Conservation (phyloP, 1,140 invertebrate species). For the Calycopis cecrops region DNA sequence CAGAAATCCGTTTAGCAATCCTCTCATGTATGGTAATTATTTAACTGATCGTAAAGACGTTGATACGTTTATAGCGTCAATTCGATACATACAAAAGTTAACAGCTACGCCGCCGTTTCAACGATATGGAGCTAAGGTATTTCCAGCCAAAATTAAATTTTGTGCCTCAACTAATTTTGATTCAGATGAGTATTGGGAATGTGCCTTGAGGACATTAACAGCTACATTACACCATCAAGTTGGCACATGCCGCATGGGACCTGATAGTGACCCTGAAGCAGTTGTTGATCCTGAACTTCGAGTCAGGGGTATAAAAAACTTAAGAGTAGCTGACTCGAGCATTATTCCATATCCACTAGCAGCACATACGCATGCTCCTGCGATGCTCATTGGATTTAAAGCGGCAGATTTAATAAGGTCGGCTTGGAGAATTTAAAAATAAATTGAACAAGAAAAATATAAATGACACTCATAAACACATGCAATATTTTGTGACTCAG, state of each 20-base stretch:
- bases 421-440: slow-evolving; percentile 32
- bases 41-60: slow-evolving; percentile 73
- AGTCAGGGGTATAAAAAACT: slow-evolving; percentile 69
- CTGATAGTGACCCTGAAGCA: slow-evolving; percentile 64
- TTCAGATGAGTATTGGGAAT: slow-evolving; percentile 78
- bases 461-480: neutral
- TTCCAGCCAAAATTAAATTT: slow-evolving; percentile 59
- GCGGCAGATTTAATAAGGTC: slow-evolving; percentile 67
- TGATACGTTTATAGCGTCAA: slow-evolving; percentile 67
- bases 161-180: slow-evolving; percentile 63
- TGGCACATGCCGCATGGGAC: slow-evolving; percentile 82
- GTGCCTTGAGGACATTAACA: slow-evolving; percentile 71
- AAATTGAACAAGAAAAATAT: neutral
- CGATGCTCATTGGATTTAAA: slow-evolving; percentile 75
- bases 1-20: slow-evolving; percentile 78
- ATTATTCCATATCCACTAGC: slow-evolving; percentile 74
- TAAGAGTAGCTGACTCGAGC: slow-evolving; percentile 77
- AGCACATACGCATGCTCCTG: slow-evolving; percentile 74
- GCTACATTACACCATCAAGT: slow-evolving; percentile 76
- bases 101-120: slow-evolving; percentile 68
- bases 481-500: too few species aligned
- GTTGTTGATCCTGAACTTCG: slow-evolving; percentile 75
- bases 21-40: slow-evolving; percentile 80
- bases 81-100: slow-evolving; percentile 64
- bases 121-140: slow-evolving; percentile 64